Percentiles rank a stretch among this genome's conserved stretches.
These are phyloP conservation scores for Scaptomyza reducta DNA, from an alignment of 2,888 invertebrate species.

Conservation along the genomic window DNA sequence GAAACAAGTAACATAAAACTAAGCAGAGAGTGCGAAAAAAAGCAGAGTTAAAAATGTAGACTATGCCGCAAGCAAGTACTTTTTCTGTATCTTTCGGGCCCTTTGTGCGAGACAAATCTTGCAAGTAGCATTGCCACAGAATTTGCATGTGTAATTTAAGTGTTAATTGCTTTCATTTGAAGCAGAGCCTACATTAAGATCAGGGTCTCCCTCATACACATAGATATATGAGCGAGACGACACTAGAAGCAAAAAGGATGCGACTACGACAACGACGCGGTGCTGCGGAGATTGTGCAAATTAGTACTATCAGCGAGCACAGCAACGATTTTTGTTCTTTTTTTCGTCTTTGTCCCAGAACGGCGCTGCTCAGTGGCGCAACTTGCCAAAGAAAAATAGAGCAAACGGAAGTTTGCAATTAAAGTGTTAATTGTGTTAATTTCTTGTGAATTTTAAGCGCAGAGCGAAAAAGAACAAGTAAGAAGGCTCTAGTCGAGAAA, in stretches of 20 bases:
- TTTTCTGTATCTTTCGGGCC: conserved; percentile 16
- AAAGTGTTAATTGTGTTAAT: conserved; percentile 80
- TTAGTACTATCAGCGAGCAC: conserved; percentile 28
- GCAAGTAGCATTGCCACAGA: conserved; percentile 44
- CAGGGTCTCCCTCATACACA: conserved; percentile 33
- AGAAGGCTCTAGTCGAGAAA: too few species aligned
- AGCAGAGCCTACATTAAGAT: conserved; percentile 32
- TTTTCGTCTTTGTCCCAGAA: conserved; percentile 37
- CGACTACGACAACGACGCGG: conserved; percentile 6
- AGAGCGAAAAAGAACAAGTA: conserved; percentile 24
- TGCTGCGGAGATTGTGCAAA: conserved; percentile 36
- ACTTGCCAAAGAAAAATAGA: conserved; percentile 64
- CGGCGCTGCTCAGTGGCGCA: conserved; percentile 44
- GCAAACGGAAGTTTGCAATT: conserved; percentile 77
- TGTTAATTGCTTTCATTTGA: conserved; percentile 76
- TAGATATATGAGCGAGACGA: background rate
- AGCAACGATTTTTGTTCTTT: conserved; percentile 1
- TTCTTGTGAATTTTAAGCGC: conserved; percentile 68
- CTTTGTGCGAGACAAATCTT: conserved; percentile 52
- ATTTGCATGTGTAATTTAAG: conserved; percentile 75
- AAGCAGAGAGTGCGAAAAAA: conserved; percentile 27
- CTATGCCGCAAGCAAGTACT: conserved; percentile 25
- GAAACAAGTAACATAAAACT: background rate
- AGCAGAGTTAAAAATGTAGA: conserved; percentile 16
- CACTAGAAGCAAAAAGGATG: conserved; percentile 41